Base-by-base conservation (phyloP, 1,140 invertebrate genomes). In the Drosophila pseudoobscura region DNA sequence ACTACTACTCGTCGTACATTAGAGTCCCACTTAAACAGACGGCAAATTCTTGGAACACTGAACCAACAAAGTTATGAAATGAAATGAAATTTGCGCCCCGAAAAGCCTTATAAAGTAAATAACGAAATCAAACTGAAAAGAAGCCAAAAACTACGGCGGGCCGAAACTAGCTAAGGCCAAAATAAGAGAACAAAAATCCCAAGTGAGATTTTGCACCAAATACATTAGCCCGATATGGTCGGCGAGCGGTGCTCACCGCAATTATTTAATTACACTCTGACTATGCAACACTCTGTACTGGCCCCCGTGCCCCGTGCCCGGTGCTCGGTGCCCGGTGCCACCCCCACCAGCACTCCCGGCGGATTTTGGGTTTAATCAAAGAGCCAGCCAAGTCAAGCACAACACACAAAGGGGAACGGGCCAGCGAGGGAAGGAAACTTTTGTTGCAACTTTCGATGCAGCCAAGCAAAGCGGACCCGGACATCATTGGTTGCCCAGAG, bases 181-280 rank as follows among this genome's bases (percentile, higher is more conserved):
- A 65, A 52, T 50, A 58, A 66, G 49, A 55, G 50, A 59, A 71
- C 35, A n/a, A 22, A 51, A 11, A 58, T 49, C 53, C 57, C 60
- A 66, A 78, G 70, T 69, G 63, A 78, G 72, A 65, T 61, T 78
- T 70, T 62, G 65, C 58, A 56, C 65, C 63, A 78, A 83, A 87
- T 80, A 75, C 74, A 87, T 78, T 87, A 82, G 82, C 74, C 72
- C 74, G 74, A 82, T 82, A 82, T 71, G 78, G 82, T 87, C 56
- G 61, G 82, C 69, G 35, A 78, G 77, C 63, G 11, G 35, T 35
- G 51, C 78, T 60, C 62, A 78, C 78, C 82, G 82, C 83, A 87
- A 87, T 87, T 87, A 85, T 85, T 85, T 85, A 85, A 85, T 85
- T 82, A 85, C 64, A 82, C 75, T 71, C 66, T 59, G 45, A 56